Evolutionary conservation across 2,113 vertebrate genomes (phyloP).

Genomic region (Eurypyga helias): DNA sequence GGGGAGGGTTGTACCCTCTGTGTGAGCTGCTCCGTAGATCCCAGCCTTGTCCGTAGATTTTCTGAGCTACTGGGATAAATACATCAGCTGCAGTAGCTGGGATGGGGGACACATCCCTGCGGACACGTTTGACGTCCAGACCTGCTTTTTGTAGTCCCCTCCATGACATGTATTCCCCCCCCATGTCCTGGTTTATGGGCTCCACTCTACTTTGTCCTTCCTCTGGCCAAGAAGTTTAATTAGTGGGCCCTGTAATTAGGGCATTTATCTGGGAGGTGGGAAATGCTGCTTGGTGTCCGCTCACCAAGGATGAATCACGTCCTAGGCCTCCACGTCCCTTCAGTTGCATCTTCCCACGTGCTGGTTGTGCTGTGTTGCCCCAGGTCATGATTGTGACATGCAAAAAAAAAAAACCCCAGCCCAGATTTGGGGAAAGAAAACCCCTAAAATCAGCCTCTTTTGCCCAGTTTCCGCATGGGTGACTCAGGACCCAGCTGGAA

Average conservation of each 20-base stretch:
- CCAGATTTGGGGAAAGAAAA: fast-evolving
- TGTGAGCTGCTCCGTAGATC: not conserved
- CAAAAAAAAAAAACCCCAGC: fast-evolving
- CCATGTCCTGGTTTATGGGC: not conserved
- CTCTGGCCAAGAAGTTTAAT: not conserved
- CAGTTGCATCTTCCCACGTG: fast-evolving
- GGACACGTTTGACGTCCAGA: not conserved
- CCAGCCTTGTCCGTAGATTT: not conserved
- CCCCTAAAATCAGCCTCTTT: fast-evolving
- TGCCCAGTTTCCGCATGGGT: fast-evolving
- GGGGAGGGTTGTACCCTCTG: not conserved
- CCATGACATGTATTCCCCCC: no score
- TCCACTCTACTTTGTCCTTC: not conserved
- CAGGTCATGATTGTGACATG: fast-evolving
- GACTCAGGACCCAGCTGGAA: not conserved
- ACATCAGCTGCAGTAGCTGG: fast-evolving
- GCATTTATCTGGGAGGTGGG: not conserved
- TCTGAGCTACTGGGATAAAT: not conserved
- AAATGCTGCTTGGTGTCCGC: fast-evolving
- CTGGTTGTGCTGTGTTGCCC: fast-evolving
- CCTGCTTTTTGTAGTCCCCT: not conserved
- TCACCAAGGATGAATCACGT: fast-evolving
- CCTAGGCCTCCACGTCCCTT: not conserved
- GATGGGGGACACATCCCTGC: not conserved
- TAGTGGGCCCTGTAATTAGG: not conserved